Evolutionary conservation across 2,888 invertebrate species (phyloP), one percentile per base, ranked within the genome.

Genomic region (Polyommatus iphigenia): DNA sequence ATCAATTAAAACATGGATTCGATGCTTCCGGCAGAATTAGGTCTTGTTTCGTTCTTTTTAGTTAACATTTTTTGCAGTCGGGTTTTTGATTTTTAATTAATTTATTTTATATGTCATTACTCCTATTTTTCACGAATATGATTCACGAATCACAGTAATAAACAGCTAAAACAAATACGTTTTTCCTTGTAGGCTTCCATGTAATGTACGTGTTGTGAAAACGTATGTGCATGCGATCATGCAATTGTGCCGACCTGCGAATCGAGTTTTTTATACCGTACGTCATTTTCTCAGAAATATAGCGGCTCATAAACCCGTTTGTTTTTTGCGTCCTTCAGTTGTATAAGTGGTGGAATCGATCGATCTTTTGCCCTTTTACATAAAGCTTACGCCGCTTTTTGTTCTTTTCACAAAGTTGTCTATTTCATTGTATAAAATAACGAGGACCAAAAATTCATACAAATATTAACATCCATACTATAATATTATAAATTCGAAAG

Each of bases 101-200:
- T n/a, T n/a, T n/a, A n/a, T n/a, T n/a, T n/a, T n/a, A n/a, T n/a
- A n/a, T n/a, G n/a, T n/a, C n/a, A n/a, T n/a, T n/a, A n/a, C n/a
- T n/a, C 59, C 20, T 57, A 59, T 67, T 29, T 29, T 24, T 24
- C 0, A 67, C 3, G 13, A 62, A 20, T 24, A 24, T 62, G 13
- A 24, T 62, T 20, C 24, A 24, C 10, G 24, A 67, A 67, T 29
- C 13, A 13, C 29, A 5, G 62, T 67, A 67, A 67, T 29, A 67
- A 67, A 29, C 29, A 32, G 7, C 29, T 67, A 6, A 32, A 67
- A 29, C 29, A 67, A 67, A 67, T 67, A 67, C 67, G 20, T 15
- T 67, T 67, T 67, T 67, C 67, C 67, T 67, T 67, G 29, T 67
- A 67, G 67, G 29, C 67, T 67, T 29, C 29, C 67, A 67, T 67